Evolutionary conservation across 2,113 vertebrate genomes (phyloP).

Genomic region (Orthonyx spaldingii): DNA sequence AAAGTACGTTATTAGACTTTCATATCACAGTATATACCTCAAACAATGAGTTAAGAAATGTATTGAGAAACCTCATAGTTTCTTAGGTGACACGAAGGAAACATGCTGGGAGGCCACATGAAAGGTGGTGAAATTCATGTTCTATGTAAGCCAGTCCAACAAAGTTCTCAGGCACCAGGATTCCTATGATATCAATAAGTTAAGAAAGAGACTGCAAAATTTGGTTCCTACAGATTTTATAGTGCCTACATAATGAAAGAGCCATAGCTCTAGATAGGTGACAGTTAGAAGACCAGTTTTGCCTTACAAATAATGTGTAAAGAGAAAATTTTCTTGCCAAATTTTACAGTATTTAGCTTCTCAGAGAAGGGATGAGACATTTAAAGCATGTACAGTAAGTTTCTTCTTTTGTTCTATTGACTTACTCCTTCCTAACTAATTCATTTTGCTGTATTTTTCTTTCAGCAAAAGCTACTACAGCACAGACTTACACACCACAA

Average conservation of each 20-base stretch:
- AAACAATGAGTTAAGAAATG: slow-evolving; percentile 21
- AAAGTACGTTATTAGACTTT: slow-evolving; percentile 10
- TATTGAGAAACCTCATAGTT: neutral
- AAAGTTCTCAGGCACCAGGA: neutral
- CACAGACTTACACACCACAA: no score
- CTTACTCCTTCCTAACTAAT: neutral
- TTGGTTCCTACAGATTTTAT: neutral
- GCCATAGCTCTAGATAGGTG: neutral
- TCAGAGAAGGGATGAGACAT: neutral
- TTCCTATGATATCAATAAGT: neutral
- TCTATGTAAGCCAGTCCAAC: neutral
- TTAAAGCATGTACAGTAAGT: neutral
- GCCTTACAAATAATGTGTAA: neutral
- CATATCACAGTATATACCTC: neutral
- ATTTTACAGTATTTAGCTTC: neutral
- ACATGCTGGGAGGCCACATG: slow-evolving; percentile 1
- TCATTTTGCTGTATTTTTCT: neutral
- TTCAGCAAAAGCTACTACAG: neutral
- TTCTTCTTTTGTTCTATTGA: neutral
- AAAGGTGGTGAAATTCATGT: neutral
- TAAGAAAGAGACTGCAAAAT: neutral
- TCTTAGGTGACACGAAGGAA: slow-evolving; percentile 9
- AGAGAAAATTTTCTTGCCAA: neutral
- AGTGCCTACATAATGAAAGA: neutral
- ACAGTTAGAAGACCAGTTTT: neutral